Conservation (phyloP, 2,113 vertebrate species). For the Dunckerocampus dactyliophorus region DNA sequence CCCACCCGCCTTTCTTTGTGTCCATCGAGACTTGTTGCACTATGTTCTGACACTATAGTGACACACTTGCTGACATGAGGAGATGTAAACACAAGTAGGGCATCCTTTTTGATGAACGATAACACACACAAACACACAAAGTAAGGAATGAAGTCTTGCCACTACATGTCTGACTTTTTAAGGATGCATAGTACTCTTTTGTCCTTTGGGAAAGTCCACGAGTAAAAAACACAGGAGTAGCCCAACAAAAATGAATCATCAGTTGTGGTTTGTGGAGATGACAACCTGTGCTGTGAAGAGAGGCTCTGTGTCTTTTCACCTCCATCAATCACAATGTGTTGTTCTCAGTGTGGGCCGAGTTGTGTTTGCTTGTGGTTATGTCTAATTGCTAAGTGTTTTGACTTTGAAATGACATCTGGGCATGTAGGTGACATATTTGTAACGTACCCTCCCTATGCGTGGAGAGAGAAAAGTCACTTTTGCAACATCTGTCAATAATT, state of each 20-base stretch:
- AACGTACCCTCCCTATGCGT: slow-evolving; percentile 1
- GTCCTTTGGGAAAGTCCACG: slow-evolving; percentile 38
- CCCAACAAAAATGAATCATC: slow-evolving; percentile 36
- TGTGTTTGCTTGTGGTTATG: slow-evolving; percentile 55
- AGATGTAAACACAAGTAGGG: neutral
- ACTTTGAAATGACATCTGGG: slow-evolving; percentile 36
- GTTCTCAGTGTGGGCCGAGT: slow-evolving; percentile 42
- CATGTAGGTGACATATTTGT: slow-evolving; percentile 19
- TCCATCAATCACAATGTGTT: slow-evolving; percentile 47
- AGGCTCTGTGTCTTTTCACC: slow-evolving; percentile 20
- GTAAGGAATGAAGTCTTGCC: neutral
- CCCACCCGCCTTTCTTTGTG: neutral
- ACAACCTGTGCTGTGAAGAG: slow-evolving; percentile 32
- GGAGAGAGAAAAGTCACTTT: slow-evolving; percentile 11
- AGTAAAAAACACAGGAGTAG: slow-evolving; percentile 29
- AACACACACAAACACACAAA: neutral
- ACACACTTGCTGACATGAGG: neutral
- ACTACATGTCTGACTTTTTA: slow-evolving; percentile 4
- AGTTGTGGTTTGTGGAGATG: slow-evolving; percentile 45
- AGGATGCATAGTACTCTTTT: neutral
- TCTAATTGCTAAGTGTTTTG: slow-evolving; percentile 36
- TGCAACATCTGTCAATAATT: slow-evolving; percentile 21
- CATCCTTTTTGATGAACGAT: neutral
- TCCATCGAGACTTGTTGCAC: neutral
- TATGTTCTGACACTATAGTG: neutral